Conservation (phyloP, 1,140 invertebrate genomes). For the Drosophila cardini region DNA sequence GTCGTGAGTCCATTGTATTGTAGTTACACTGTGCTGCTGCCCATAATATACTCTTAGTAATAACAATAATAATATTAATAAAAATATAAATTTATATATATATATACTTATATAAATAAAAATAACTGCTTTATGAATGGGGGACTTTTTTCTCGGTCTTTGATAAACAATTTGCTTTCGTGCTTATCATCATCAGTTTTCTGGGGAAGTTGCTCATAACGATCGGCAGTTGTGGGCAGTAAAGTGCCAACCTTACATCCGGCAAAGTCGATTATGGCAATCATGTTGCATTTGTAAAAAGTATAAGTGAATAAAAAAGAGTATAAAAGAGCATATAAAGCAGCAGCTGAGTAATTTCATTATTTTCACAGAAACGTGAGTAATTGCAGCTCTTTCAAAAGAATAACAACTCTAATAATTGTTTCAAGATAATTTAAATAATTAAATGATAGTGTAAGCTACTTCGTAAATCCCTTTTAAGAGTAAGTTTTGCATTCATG, state of each 20-base stretch:
- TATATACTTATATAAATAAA: too few species aligned
- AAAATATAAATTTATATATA: too few species aligned
- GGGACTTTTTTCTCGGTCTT: neutral
- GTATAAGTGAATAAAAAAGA: neutral
- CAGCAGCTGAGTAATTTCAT: neutral
- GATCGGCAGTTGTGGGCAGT: constrained; percentile 1
- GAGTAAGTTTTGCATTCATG: too few species aligned
- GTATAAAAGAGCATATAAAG: too few species aligned
- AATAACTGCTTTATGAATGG: constrained; percentile 1
- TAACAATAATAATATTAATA: constrained; percentile 7
- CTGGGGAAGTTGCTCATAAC: neutral
- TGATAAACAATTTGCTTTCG: neutral
- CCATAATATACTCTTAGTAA: constrained; percentile 4
- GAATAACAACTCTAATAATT: too few species aligned
- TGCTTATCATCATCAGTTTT: constrained; percentile 21
- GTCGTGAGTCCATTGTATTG: constrained; percentile 29
- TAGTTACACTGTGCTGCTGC: neutral
- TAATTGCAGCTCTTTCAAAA: neutral
- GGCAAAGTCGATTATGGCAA: constrained; percentile 20
- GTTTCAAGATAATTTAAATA: too few species aligned
- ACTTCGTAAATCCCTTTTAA: too few species aligned
- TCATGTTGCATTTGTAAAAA: neutral
- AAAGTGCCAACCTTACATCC: constrained; percentile 26
- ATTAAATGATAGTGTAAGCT: too few species aligned
- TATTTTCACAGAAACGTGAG: neutral